These are phyloP conservation scores for Panopea generosa DNA, from an alignment of 2,888 invertebrate genomes.

Conservation along the genomic window DNA sequence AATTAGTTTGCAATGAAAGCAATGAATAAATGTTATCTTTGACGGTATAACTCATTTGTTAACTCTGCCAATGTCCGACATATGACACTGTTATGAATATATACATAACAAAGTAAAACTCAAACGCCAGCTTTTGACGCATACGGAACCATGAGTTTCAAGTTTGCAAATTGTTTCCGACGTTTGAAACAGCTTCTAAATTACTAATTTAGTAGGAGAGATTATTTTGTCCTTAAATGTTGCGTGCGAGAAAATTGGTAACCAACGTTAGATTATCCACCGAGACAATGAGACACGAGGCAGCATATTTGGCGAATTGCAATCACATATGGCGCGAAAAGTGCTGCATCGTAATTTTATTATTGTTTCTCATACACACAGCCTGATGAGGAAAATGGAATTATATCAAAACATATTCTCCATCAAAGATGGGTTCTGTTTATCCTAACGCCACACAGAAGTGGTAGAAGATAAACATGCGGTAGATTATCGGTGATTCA, in stretches of 20 bases:
- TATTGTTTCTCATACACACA: conserved; percentile 9
- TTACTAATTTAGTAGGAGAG: conserved; percentile 47
- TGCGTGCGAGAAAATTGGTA: conserved; percentile 49
- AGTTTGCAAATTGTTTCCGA: conserved; percentile 45
- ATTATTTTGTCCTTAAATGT: conserved; percentile 43
- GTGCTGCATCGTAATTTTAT: conserved; percentile 31
- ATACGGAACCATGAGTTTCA: conserved; percentile 33
- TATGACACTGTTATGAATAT: conserved; percentile 53
- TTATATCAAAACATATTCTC: no score
- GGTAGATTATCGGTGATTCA: no score
- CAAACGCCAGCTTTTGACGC: conserved; percentile 30
- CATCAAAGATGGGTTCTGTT: no score
- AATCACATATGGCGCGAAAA: conserved; percentile 52
- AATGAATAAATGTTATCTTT: conserved; percentile 38
- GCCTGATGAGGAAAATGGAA: not conserved
- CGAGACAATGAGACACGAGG: conserved; percentile 36
- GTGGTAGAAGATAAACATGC: no score
- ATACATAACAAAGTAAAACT: conserved; percentile 55
- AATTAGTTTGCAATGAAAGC: conserved; percentile 21
- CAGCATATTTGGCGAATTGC: conserved; percentile 47
- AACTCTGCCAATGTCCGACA: conserved; percentile 18
- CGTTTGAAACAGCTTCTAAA: conserved; percentile 52
- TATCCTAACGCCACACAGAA: no score
- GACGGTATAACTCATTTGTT: conserved; percentile 41
- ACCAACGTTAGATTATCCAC: conserved; percentile 24